Evolutionary conservation across 1,140 invertebrate genomes (phyloP).

Genomic region (Aphidius gifuensis): DNA sequence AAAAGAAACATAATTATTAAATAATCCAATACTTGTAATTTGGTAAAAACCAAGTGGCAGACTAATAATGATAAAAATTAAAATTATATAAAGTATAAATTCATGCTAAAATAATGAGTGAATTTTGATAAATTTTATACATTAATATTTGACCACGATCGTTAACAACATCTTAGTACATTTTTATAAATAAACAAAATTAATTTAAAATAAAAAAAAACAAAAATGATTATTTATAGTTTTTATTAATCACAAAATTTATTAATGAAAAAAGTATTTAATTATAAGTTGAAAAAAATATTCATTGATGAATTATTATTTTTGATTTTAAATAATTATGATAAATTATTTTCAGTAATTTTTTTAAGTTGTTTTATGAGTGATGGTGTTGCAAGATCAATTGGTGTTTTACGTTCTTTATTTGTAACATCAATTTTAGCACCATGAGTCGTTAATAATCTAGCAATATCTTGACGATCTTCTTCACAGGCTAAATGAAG

Average conservation of each 20-base stretch:
- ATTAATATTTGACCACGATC: too few species aligned
- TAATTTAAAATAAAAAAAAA: neutral
- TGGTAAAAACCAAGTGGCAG: too few species aligned
- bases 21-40: too few species aligned
- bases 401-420: conserved; percentile 68
- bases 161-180: too few species aligned
- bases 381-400: conserved; percentile 62
- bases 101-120: too few species aligned
- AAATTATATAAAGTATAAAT: too few species aligned
- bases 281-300: too few species aligned
- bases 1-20: too few species aligned
- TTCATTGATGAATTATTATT: neutral
- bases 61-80: too few species aligned
- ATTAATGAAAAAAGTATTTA: neutral
- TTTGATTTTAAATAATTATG: neutral
- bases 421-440: conserved; percentile 64
- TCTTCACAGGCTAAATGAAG: conserved; percentile 85
- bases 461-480: conserved; percentile 67
- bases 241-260: neutral
- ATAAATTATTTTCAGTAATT: conserved; percentile 25
- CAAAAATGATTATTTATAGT: neutral
- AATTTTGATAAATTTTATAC: too few species aligned
- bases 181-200: too few species aligned
- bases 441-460: conserved; percentile 67
- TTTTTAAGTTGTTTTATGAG: conserved; percentile 40